Base-by-base conservation (phyloP, 2,888 invertebrate genomes). In the Sinopyrophorus schimmeli region DNA sequence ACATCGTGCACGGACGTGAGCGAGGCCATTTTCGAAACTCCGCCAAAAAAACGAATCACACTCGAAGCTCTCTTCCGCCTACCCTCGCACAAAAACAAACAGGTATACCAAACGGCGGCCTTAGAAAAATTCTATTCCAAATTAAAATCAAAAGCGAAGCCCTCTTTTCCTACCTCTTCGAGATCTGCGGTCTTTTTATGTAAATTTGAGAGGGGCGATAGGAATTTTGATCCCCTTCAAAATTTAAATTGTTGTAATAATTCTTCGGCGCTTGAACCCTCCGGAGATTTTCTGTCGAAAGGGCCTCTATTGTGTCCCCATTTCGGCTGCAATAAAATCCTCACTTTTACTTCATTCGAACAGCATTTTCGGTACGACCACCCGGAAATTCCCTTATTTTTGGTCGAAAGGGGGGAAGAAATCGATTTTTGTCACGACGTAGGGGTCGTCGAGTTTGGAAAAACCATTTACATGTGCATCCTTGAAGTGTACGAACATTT, bases 301-400 rank as follows among this genome's bases (percentile, higher is more conserved):
- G 62, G 65, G 48, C 64, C 64, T 5, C 20, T 65, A 7, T 38
- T 53, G 9, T 73, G 73, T 52, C 70, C 70, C 7, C 71, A 71
- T 44, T 62, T 64, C 46, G 60, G 59, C 16, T 73, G 73, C 50
- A 59, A 62, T 24, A 70, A 68, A 55, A 63, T 69, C 17, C 64
- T 73, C 9, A 67, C 70, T 0, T 50, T 67, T 14, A 66, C 67
- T 7, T 64, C 69, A 2, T 69, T 71, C 43, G 57, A 63, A 6
- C 60, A 59, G 31, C 73, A 73, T 48, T 73, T 70, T 51, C 65
- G 65, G 43, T 66, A 66, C 39, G 72, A 72, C 24, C 73, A 73
- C 50, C 43, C 59, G n/a, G 60, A 67, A 5, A 63, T 72, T 3
- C 61, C 57, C 6, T 60, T 58, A 15, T 66, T 56, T 37, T 31